phyloP scores from a whole-genome alignment of 2,113 vertebrate species.

The Smithornis capensis region DNA sequence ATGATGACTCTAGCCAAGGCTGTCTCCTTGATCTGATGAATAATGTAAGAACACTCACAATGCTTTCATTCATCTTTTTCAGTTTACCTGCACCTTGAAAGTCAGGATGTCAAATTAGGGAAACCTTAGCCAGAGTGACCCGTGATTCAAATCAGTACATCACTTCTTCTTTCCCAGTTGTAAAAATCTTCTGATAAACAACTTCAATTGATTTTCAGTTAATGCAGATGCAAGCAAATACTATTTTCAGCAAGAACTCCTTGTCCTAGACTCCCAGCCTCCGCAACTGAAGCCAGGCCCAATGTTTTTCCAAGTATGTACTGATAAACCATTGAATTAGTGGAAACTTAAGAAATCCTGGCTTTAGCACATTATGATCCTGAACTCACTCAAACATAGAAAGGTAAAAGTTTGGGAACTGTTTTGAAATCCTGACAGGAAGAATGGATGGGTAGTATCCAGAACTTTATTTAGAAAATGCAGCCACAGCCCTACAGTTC shows the following conservation, averaged over 20 bases:
- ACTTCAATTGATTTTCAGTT: slow-evolving; percentile 37
- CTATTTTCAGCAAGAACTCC: slow-evolving; percentile 26
- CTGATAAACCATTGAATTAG: neutral
- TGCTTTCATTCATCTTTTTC: neutral
- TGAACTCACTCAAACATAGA: neutral
- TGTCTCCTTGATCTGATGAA: neutral
- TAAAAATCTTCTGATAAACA: slow-evolving; percentile 20
- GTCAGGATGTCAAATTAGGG: neutral
- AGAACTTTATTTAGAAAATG: neutral
- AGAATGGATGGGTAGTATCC: neutral
- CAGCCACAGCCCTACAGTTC: neutral
- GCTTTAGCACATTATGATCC: neutral
- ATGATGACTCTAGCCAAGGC: neutral
- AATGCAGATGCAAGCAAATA: neutral
- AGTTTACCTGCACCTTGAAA: neutral
- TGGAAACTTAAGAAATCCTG: neutral
- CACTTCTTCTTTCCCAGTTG: neutral
- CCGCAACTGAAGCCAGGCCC: neutral
- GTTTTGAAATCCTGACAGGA: neutral
- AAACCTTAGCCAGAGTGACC: neutral
- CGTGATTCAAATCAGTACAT: neutral
- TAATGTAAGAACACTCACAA: neutral
- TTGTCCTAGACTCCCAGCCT: neutral
- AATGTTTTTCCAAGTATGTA: neutral
- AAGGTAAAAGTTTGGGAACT: neutral